phyloP scores from a whole-genome alignment of 2,113 vertebrate genomes.

The Toxostoma redivivum region DNA sequence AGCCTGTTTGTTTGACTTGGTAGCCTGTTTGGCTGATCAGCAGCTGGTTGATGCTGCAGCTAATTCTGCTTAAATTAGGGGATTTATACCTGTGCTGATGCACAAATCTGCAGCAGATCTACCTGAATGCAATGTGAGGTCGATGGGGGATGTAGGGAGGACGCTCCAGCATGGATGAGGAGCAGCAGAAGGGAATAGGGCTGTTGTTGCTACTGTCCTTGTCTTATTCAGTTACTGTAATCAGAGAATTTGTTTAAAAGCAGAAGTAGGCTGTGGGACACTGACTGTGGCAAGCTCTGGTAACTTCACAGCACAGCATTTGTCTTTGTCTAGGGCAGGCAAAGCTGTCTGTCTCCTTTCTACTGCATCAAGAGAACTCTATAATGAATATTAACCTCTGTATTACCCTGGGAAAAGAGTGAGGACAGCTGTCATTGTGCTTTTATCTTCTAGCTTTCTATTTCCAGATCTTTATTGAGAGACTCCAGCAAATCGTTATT shows the following conservation, averaged over 20 bases:
- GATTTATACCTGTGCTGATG: not conserved
- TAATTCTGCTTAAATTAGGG: not conserved
- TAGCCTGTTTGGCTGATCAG: not conserved
- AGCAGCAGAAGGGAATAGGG: fast-evolving
- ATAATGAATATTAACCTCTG: not conserved
- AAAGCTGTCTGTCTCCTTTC: not conserved
- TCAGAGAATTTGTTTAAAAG: not conserved
- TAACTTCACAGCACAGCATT: not conserved
- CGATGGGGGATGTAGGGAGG: not conserved
- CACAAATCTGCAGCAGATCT: not conserved
- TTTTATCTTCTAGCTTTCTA: not conserved
- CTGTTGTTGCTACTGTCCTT: not conserved
- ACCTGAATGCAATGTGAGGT: not conserved
- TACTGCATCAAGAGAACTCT: not conserved
- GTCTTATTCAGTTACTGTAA: not conserved
- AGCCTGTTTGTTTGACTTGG: not conserved
- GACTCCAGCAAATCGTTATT: not conserved
- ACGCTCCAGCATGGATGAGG: not conserved
- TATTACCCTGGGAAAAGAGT: not conserved
- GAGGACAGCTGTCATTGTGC: not conserved
- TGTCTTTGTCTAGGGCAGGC: not conserved
- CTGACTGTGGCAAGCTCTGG: not conserved
- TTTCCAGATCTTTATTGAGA: not conserved
- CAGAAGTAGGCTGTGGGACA: not conserved
- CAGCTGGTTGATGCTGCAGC: not conserved